Conservation (phyloP, 2,113 vertebrate genomes). For the Hyla sarda region DNA sequence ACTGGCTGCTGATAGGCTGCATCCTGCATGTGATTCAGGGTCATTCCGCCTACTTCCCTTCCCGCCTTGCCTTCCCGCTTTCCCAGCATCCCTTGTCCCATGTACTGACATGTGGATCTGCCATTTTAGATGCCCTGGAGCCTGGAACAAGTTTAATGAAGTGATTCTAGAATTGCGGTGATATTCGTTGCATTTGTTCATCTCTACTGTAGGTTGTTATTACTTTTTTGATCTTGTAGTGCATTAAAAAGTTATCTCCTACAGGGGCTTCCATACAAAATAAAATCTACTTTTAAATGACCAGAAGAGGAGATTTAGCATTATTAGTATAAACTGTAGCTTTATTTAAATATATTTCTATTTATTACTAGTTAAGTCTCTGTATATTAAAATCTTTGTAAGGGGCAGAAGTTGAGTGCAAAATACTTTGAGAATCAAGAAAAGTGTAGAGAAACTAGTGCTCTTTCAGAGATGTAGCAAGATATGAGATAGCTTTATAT, state of each 20-base stretch:
- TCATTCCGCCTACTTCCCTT: too few species aligned
- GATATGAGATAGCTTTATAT: conserved; percentile 38
- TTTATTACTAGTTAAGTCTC: conserved; percentile 47
- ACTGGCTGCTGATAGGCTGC: too few species aligned
- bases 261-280: neutral
- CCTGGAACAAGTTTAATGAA: too few species aligned
- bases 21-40: too few species aligned
- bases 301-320: neutral
- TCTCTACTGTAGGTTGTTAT: neutral
- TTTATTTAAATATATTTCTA: conserved; percentile 37
- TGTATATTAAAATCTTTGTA: conserved; percentile 46
- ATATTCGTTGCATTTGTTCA: too few species aligned
- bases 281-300: neutral
- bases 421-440: conserved; percentile 28
- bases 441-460: neutral
- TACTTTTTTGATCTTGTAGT: neutral
- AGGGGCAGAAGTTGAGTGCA: conserved; percentile 40
- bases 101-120: too few species aligned
- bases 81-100: too few species aligned
- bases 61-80: too few species aligned
- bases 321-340: conserved; percentile 32
- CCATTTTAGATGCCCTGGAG: too few species aligned
- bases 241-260: neutral
- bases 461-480: conserved; percentile 9
- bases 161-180: too few species aligned